Base-by-base conservation (phyloP, 1,140 invertebrate genomes). In the Caligus rogercresseyi region DNA sequence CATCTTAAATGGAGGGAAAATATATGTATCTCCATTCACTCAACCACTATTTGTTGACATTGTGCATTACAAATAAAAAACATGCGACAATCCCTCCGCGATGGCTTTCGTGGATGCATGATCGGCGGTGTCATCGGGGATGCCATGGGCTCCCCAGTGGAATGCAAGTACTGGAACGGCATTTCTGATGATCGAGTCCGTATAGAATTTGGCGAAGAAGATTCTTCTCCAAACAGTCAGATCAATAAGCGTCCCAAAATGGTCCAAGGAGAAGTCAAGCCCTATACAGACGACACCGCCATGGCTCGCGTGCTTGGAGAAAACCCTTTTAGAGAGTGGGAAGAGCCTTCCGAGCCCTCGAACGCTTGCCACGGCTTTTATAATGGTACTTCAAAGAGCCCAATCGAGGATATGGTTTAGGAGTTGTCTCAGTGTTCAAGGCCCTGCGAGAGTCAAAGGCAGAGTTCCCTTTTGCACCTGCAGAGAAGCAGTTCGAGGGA, bases 261-360 rank as follows among this genome's bases (percentile, higher is more conserved):
- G n/a, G n/a, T n/a, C n/a, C n/a, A n/a, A 25, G 57, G 24, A 1
- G 15, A n/a, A 25, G 14, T 60, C 2, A 80, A 81, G 67, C 68
- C 73, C 23, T 86, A 78, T 69, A 85, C 85, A 25, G 85, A 87
- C 78, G 85, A 87, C 69, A 85, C 85, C 15, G 82, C 81, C 19
- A 86, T 88, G 84, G 81, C 81, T 15, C 77, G 78, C 69, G 76
- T 76, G 52, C n/a, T 71, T 86, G 51, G 81, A 80, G 2, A 71
- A 76, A 67, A 83, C 81, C 52, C 70, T 87, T 21, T 74, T 84
- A 20, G 75, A 81, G 54, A 76, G 80, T 77, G 77, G 65, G 73
- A 65, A 11, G 31, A n/a, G n/a, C n/a, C 31, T 43, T 43, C 31
- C 31, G n/a, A 43, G 31, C n/a, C 7, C 31, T 2, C 21, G 54